Evolutionary conservation across 2,888 invertebrate genomes (phyloP), one percentile per base, ranked within the genome.

Genomic region (Ochropacha duplaris): DNA sequence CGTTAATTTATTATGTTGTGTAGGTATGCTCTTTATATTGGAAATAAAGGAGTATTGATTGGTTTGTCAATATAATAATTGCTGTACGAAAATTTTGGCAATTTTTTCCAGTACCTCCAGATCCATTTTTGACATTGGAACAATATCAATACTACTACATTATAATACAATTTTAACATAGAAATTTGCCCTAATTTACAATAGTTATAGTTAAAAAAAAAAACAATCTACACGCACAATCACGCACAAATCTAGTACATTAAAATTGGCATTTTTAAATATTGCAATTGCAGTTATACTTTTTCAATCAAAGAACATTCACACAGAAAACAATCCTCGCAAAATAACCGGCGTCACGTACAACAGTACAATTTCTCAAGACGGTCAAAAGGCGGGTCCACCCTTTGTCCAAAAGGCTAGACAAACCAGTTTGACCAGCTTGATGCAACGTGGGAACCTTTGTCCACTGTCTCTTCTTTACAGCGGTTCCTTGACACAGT

Each of bases 351-450:
- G 73, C 72, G 76, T 80, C 87, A 87, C 86, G 87, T 72, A 69
- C 56, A 56, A 62, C 58, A 55, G 57, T 49, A 49, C n/a, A 62
- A 61, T 72, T 74, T 75, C 74, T 69, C 66, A 78, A 75, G 73
- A 68, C 72, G 79, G 72, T 76, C 80, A 77, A 72, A 77, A 70
- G 78, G 74, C 69, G 19, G 72, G 81, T 80, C 81, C 81, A 80
- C 82, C 84, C 83, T 78, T 79, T 61, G 61, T 61, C 59, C 57
- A 31, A 31, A 52, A 6, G 52, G 64, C 66, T 68, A 58, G 59
- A 69, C 66, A 83, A 90, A 90, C 90, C 81, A 72, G 90, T 89
- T 81, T 88, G 86, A 90, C 90, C 88, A 85, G 86, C 84, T 86
- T 50, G 34, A 4, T 14, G 60, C 68, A 58, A 19, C 83, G 84